Percentiles rank a stretch among this genome's conserved stretches.
Evolutionary conservation across 2,113 vertebrate genomes (phyloP).

Genomic region (Gallinago jamesoni): DNA sequence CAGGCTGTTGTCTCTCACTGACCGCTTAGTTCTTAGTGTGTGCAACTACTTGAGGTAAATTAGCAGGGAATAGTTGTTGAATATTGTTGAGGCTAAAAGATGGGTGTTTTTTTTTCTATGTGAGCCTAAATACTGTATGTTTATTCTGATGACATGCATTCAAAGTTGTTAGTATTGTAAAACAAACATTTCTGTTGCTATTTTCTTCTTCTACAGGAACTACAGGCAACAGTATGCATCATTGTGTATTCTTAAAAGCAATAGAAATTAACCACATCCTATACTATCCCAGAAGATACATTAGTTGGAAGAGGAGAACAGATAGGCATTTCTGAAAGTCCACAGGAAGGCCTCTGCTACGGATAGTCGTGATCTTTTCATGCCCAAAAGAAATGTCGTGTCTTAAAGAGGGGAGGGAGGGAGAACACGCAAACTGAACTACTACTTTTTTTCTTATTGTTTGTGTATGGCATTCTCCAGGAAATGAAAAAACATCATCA

Average conservation of each 20-base stretch:
- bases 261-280: rapidly evolving
- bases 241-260: not conserved
- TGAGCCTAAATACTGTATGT: not conserved
- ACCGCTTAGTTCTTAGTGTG: not conserved
- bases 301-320: not conserved
- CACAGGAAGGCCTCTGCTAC: not conserved
- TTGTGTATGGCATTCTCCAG: not conserved
- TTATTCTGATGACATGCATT: not conserved
- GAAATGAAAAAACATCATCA: not conserved
- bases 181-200: not conserved
- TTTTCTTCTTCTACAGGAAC: not conserved
- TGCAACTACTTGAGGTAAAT: not conserved
- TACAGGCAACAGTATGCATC: not conserved
- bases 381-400: not conserved
- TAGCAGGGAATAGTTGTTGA: not conserved
- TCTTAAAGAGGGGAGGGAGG: not conserved
- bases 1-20: not conserved
- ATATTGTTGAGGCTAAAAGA: not conserved
- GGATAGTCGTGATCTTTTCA: not conserved
- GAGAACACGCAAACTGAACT: not conserved
- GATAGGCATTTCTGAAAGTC: not conserved
- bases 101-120: not conserved
- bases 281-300: not conserved
- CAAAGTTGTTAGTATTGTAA: not conserved
- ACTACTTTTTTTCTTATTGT: not conserved